Evolutionary conservation across 2,888 invertebrate genomes (phyloP), one percentile per base, ranked within the genome.

Genomic region (Ypsolopha scabrella): DNA sequence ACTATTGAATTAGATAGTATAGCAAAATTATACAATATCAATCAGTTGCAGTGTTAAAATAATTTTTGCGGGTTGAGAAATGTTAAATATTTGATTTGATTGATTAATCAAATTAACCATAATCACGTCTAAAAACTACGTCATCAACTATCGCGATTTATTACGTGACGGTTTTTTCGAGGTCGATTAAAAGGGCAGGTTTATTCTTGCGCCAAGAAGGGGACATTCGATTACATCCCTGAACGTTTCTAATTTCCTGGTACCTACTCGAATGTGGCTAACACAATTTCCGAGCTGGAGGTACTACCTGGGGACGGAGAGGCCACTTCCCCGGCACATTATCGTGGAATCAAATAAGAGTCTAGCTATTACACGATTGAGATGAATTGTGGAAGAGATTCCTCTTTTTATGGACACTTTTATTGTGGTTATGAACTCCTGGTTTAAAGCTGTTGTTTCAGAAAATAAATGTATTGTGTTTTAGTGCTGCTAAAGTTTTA

Each of bases 231-330:
- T 85, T 80, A 82, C 75, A 80, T 73, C 74, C 76, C 75, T 72
- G 72, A 83, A 80, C 82, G 75, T 82, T 85, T 81, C 83, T 86
- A 86, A 86, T 86, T 86, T 86, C 86, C 85, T 83, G 85, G 75
- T 75, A 72, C 24, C 24, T 24, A 24, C 70, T 75, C 73, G 74
- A 78, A 79, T 78, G 80, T 80, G 82, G 82, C 81, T 83, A 85
- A 80, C 79, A 76, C 80, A 85, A 86, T 86, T 86, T 86, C 86
- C 86, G 80, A 77, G 72, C 72, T 74, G 65, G 67, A 72, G 71
- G 71, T 69, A 65, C 66, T 79, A 80, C 81, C 80, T 74, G 75
- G 76, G 76, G 75, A 73, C 67, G 60, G 24, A 59, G 54, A 59
- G 63, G 56, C 66, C 67, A 65, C 68, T 68, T 63, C 67, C 65